Conservation (phyloP, 2,888 invertebrate species). For the Zelleria hepariella region DNA sequence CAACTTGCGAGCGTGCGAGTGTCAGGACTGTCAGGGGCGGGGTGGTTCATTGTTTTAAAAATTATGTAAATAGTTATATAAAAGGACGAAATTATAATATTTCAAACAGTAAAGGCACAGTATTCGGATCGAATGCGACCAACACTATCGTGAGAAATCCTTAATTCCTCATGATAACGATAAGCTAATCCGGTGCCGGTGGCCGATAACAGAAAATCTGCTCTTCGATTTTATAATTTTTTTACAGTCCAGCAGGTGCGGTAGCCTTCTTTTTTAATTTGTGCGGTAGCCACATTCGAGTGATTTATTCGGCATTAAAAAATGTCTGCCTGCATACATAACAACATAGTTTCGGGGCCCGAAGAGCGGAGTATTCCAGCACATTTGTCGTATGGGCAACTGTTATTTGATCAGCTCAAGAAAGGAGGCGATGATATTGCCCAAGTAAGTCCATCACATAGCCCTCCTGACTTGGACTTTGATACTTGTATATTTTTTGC, state of each 20-base stretch:
- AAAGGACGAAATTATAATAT: too few relatives aligned
- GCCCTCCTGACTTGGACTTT: too few relatives aligned
- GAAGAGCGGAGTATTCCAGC: slow-evolving; percentile 56
- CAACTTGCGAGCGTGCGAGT: too few relatives aligned
- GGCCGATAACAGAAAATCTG: too few relatives aligned
- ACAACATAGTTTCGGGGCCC: slow-evolving; percentile 55
- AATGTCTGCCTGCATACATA: slow-evolving; percentile 35
- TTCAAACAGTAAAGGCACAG: too few relatives aligned
- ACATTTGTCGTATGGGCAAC: slow-evolving; percentile 67
- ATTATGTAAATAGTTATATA: too few relatives aligned
- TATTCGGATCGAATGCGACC: neutral
- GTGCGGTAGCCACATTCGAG: neutral
- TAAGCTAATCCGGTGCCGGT: neutral
- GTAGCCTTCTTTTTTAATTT: neutral
- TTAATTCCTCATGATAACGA: neutral
- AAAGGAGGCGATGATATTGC: slow-evolving; percentile 59
- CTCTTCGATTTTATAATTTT: too few relatives aligned
- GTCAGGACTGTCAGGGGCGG: too few relatives aligned
- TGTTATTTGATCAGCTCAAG: slow-evolving; percentile 63
- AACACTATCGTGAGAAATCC: neutral
- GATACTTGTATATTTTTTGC: too few relatives aligned
- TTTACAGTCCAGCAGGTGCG: slow-evolving; percentile 69
- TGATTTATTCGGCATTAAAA: neutral
- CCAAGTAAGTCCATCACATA: slow-evolving; percentile 40
- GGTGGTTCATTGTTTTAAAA: too few relatives aligned